These are phyloP conservation scores for Megalops atlanticus DNA, from an alignment of 2,113 vertebrate species.

Conservation along the genomic window DNA sequence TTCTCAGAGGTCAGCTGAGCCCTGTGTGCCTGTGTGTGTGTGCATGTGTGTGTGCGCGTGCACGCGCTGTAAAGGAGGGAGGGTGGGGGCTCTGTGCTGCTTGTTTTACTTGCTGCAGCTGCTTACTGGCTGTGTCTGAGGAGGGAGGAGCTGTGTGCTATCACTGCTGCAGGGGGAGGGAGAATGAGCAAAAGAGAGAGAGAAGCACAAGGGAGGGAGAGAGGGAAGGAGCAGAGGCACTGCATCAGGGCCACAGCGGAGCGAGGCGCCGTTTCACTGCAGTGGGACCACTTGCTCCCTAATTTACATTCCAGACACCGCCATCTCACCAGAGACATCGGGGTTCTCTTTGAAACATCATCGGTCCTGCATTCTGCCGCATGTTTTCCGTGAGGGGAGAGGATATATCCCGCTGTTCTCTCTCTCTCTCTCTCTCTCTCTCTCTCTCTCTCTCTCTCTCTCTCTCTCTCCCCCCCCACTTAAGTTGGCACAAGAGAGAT, in stretches of 20 bases:
- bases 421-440: too few species aligned
- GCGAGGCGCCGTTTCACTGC: conserved; percentile 17
- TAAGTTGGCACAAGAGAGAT: conserved; percentile 39
- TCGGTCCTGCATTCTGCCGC: conserved; percentile 3
- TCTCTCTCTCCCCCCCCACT: too few species aligned
- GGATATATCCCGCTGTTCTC: background rate
- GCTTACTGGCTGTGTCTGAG: conserved; percentile 63
- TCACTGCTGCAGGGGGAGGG: conserved; percentile 38
- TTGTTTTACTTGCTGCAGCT: conserved; percentile 40
- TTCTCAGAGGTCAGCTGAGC: conserved; percentile 1
- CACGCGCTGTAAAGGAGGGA: conserved; percentile 21
- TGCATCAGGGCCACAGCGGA: conserved; percentile 28
- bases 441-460: too few species aligned
- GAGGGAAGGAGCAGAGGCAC: background rate
- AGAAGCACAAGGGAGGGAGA: background rate
- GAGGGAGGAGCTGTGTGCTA: conserved; percentile 40
- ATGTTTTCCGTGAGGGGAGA: conserved; percentile 4
- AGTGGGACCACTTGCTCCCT: conserved; percentile 21
- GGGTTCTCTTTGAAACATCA: conserved; percentile 42
- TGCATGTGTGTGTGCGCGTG: conserved; percentile 7
- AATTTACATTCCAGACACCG: conserved; percentile 54
- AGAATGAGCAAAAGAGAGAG: background rate
- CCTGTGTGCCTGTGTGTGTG: conserved; percentile 28
- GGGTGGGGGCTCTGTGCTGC: conserved; percentile 49
- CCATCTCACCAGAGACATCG: conserved; percentile 44